Conservation (phyloP, 64 coral and sea anemone genomes). For the Catalaphyllia jardinei region DNA sequence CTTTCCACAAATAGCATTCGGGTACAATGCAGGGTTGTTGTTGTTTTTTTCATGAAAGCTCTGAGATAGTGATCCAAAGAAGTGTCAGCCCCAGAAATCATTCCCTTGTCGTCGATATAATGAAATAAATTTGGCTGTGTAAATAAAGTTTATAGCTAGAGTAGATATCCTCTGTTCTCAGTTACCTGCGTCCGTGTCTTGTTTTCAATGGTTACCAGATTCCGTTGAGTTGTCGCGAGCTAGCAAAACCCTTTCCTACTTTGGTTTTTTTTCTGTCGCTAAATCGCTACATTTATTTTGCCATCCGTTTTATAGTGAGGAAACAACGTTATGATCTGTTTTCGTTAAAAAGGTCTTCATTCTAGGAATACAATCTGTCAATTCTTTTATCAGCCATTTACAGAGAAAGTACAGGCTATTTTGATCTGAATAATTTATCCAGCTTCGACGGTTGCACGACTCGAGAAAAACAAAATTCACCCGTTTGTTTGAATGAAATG, state of each 20-base stretch:
- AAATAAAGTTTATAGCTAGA: conserved; percentile 8
- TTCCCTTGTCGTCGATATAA: neutral
- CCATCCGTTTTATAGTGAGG: neutral
- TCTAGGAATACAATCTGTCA: neutral
- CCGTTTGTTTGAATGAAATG: conserved; percentile 9
- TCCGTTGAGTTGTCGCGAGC: neutral
- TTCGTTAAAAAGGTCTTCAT: neutral
- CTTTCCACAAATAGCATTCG: neutral
- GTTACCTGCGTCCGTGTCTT: neutral
- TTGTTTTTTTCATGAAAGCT: too few species aligned
- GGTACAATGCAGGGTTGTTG: neutral
- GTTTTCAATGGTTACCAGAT: neutral
- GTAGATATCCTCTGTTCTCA: neutral
- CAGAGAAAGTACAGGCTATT: neutral
- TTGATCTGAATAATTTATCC: conserved; percentile 18
- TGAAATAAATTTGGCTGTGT: conserved; percentile 18
- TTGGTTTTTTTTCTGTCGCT: neutral
- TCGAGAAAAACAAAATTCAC: neutral
- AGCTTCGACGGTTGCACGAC: neutral
- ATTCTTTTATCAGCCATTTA: too few species aligned
- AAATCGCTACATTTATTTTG: neutral
- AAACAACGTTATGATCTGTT: neutral
- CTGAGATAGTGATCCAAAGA: conserved; percentile 5
- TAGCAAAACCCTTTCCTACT: neutral
- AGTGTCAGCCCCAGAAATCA: neutral